These are phyloP conservation scores for Oscheius sp. DNA, from an alignment of 2,888 invertebrate species.

Conservation along the genomic window DNA sequence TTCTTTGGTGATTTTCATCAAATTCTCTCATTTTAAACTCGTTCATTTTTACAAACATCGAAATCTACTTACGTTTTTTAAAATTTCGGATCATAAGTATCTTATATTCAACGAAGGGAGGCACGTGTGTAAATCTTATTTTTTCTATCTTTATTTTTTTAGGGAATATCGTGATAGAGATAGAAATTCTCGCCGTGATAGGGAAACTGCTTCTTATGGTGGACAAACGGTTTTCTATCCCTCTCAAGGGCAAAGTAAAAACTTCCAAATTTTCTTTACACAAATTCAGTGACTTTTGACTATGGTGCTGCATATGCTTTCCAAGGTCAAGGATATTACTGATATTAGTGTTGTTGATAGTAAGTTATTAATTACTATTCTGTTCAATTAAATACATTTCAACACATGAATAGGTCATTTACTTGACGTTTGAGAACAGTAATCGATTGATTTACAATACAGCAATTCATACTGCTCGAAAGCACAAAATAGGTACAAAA, in stretches of 20 bases:
- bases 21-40: no score
- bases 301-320: neutral
- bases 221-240: slow-evolving; percentile 1
- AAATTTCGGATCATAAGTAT: neutral
- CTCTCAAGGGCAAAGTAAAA: slow-evolving; percentile 6
- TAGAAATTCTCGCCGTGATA: neutral
- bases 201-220: neutral
- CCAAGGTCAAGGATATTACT: neutral
- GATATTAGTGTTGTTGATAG: no score
- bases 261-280: neutral
- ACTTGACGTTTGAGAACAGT: no score
- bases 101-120: neutral
- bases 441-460: no score
- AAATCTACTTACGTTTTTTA: neutral
- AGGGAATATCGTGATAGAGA: neutral
- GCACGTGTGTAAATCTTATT: neutral
- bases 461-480: no score
- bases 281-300: neutral
- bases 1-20: no score
- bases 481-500: no score
- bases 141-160: neutral
- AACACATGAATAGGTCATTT: no score
- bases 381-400: no score
- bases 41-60: neutral
- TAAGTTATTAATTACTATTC: no score